Evolutionary conservation across 2,113 vertebrate species (phyloP), one percentile per base, ranked within the genome.

Genomic region (Eleginops maclovinus): DNA sequence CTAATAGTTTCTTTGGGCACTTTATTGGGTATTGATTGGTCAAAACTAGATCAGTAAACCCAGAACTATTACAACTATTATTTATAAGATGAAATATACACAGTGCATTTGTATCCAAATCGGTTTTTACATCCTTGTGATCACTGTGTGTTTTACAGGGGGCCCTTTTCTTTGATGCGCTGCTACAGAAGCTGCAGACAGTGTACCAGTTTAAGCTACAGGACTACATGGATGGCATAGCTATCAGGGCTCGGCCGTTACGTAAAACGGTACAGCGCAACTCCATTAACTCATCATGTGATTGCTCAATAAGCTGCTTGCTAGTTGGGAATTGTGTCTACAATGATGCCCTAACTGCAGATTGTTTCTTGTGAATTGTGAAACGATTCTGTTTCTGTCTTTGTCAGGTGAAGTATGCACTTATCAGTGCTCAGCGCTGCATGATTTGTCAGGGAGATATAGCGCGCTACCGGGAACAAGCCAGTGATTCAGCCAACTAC

Each of bases 381-480:
- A 10, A 68, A 26, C 1, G 0, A 55, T 69, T 36, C 44, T 40
- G 5, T 73, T 63, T 77, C 10, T 79, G 19, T 67, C n/a, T 66
- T 28, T 67, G 85, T 6, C 88, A 99, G 98, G 98, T 99, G 54
- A 99, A 99, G 86, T 99, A 98, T n/a, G 98, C 97, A 0, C 95
- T 99, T 71, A 98, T 99, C 88, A 99, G 98, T 78, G 98, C 97
- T 58, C 98, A 99, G 93, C 93, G 97, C 74, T 98, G 96, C 75
- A 97, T 99, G 97, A 99, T 99, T 73, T 99, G 98, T 86, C 98
- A 96, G 80, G 98, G 98, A 61, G 98, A 99, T 91, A 97, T 99
- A 9, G 97, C 98, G 87, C 94, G 98, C 9, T 99, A 99, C 93
- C 88, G 97, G 58, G 98, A 99, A 5, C 98, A 99, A 93, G 96